phyloP scores from a whole-genome alignment of 2,888 invertebrate genomes.

The Lasiommata megera region DNA sequence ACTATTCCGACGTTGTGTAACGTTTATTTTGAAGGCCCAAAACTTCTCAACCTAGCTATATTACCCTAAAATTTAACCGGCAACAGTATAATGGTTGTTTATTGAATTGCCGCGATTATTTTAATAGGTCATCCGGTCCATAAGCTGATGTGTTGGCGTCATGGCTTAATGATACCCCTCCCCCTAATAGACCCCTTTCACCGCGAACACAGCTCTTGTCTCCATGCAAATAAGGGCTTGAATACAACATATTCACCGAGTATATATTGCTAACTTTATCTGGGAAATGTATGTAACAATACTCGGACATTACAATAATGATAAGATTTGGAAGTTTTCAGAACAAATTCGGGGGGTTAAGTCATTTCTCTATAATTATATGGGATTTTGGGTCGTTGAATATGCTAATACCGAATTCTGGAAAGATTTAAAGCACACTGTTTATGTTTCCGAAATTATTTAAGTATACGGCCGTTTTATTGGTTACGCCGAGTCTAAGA shows the following conservation, averaged over 20 bases:
- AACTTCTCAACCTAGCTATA: slow-evolving; percentile 20
- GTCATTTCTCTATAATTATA: slow-evolving; percentile 21
- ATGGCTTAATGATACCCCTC: slow-evolving; percentile 22
- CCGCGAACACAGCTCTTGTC: slow-evolving; percentile 16
- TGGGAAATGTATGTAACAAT: slow-evolving; percentile 33
- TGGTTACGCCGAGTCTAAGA: too few species aligned
- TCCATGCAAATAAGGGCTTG: neutral
- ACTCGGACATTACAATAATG: slow-evolving; percentile 63
- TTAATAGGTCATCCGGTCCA: slow-evolving; percentile 60
- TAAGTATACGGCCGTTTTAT: neutral
- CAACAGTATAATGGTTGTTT: slow-evolving; percentile 63
- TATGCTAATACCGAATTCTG: slow-evolving; percentile 24
- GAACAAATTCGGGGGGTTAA: slow-evolving; percentile 32
- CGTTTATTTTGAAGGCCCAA: slow-evolving; percentile 47
- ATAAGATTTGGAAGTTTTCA: slow-evolving; percentile 45
- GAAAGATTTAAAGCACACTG: slow-evolving; percentile 1
- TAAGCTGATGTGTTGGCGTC: slow-evolving; percentile 30
- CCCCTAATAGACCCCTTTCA: slow-evolving; percentile 9
- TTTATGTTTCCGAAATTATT: neutral
- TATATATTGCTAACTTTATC: slow-evolving; percentile 10
- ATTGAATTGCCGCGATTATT: slow-evolving; percentile 75
- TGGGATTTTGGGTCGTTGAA: slow-evolving; percentile 11
- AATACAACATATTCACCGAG: neutral
- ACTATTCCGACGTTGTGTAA: too few species aligned
- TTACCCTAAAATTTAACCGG: slow-evolving; percentile 44